Conservation (phyloP, 2,113 vertebrate genomes). For the Grammomys dolichurus region DNA sequence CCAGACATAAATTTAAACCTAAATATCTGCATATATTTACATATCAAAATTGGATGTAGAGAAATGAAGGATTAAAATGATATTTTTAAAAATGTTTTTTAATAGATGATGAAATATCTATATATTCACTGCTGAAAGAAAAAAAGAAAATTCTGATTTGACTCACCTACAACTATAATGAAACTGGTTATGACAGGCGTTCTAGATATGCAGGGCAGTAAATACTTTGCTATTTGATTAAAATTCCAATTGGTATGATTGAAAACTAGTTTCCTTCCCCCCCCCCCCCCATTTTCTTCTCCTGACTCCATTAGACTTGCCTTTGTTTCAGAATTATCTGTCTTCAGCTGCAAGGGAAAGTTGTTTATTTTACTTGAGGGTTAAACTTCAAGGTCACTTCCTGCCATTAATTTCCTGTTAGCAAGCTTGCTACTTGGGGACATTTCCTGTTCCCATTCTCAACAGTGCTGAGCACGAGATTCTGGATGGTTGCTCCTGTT, state of each 20-base stretch:
- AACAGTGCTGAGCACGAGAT: slow-evolving; percentile 35
- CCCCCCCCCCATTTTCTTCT: not conserved
- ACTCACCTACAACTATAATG: slow-evolving; percentile 17
- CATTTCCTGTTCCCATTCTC: slow-evolving; percentile 71
- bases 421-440: slow-evolving; percentile 24
- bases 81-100: slow-evolving; percentile 43
- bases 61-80: slow-evolving; percentile 2
- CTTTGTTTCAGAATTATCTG: slow-evolving; percentile 70
- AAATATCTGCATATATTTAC: not conserved
- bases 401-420: slow-evolving; percentile 76
- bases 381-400: slow-evolving; percentile 76
- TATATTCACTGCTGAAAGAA: not conserved
- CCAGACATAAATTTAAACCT: slow-evolving; percentile 44
- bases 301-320: slow-evolving; percentile 32
- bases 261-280: not conserved
- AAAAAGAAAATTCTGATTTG: not conserved
- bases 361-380: slow-evolving; percentile 66
- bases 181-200: not conserved
- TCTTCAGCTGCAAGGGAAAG: slow-evolving; percentile 66
- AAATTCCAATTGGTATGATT: not conserved
- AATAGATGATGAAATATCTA: not conserved
- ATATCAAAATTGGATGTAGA: not conserved
- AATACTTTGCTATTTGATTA: not conserved
- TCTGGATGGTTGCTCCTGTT: slow-evolving; percentile 29
- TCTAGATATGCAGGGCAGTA: not conserved